phyloP scores from a whole-genome alignment of 2,797 vertebrate genomes.

The Arvicola amphibius region DNA sequence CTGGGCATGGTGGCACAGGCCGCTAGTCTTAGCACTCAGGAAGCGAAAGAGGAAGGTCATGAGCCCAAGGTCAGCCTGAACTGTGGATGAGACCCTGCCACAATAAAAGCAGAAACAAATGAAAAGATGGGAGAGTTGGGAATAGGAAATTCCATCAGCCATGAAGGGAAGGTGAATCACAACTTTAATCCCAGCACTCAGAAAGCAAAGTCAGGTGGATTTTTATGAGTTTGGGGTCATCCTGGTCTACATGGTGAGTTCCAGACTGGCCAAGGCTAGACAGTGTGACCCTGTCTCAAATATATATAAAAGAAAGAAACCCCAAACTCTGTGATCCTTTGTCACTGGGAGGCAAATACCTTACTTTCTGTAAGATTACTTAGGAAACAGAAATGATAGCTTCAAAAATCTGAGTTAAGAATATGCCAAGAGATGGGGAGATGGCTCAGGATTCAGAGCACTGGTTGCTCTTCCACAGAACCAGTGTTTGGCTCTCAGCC shows the following conservation, averaged over 20 bases:
- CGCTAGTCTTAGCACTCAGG: background rate
- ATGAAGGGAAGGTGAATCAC: background rate
- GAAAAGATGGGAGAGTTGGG: background rate
- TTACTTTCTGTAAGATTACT: background rate
- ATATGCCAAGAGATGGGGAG: background rate
- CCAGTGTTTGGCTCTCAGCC: background rate
- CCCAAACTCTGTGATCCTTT: background rate
- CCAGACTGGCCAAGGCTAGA: background rate
- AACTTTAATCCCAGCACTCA: background rate
- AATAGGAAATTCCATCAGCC: background rate
- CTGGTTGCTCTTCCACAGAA: background rate
- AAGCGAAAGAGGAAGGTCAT: background rate
- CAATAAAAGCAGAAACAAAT: background rate
- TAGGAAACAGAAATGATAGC: constrained; percentile 24
- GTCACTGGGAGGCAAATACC: background rate
- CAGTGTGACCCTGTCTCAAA: background rate
- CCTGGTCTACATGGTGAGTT: background rate
- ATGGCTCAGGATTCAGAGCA: background rate
- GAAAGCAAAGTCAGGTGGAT: too few species aligned
- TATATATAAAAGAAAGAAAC: background rate
- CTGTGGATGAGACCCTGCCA: background rate
- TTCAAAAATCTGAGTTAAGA: background rate
- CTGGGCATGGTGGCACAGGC: background rate
- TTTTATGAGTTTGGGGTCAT: background rate
- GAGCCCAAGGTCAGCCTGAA: background rate